Base-by-base conservation (phyloP, 2,797 vertebrate species). In the Siniperca undulata region DNA sequence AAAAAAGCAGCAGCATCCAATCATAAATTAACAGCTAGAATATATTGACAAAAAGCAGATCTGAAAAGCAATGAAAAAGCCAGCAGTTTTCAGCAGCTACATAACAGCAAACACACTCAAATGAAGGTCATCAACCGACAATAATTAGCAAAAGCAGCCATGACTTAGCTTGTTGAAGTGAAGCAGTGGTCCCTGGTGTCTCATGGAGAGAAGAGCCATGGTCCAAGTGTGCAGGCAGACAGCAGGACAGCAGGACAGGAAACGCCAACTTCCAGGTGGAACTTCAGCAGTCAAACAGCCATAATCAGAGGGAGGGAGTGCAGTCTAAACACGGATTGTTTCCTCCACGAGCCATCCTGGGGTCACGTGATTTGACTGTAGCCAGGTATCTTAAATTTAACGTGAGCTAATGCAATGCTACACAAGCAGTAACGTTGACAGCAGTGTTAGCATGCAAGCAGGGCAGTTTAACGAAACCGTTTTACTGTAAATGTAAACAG, bases 1-100 rank as follows among this genome's bases (percentile, higher is more conserved):
- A 53, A 74, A 8, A 30, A 78, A 75, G 73, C 77, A 81, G 71
- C 83, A 66, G 79, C 62, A 48, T 61, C 48, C 77, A 82, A 74
- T 81, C 72, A 84, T 34, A 69, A 69, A 58, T 24, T 2, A 67
- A 20, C 59, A 55, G 61, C 64, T 19, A n/a, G 77, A 74, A 58
- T 13, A 46, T 76, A 42, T 38, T 76, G 66, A 88, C 80, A 78
- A 67, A 59, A 74, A 56, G 64, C 50, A 42, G 16, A 70, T 58
- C 17, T 13, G 38, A 52, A 42, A 50, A 70, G 61, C 55, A 72
- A 65, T 42, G 11, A 76, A 62, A 38, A 16, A 17, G 34, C 52
- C 44, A 79, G 69, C 67, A 70, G 24, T 13, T 24, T 59, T 50
- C 36, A 58, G 55, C 65, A 24, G 70, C 27, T n/a, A 50, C 24